Conservation (phyloP, 2,113 vertebrate species). For the Petromus typicus region DNA sequence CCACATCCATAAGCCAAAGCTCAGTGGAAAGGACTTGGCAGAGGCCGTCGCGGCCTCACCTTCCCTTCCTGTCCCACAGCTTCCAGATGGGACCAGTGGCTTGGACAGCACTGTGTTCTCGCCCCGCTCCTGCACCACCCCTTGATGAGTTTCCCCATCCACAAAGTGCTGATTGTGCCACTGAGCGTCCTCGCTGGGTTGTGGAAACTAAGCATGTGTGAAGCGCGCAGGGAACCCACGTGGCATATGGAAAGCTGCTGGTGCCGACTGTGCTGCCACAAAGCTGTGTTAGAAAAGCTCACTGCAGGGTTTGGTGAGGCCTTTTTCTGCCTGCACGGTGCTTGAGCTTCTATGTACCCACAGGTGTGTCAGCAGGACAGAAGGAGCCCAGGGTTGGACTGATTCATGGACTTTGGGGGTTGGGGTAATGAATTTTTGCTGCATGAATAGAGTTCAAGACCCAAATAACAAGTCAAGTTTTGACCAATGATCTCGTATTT, state of each 20-base stretch:
- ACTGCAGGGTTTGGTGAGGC: neutral
- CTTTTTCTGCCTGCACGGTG: neutral
- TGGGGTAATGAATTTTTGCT: neutral
- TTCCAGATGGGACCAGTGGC: neutral
- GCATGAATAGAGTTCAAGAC: neutral
- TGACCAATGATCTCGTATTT: neutral
- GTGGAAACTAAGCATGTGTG: neutral
- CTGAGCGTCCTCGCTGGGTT: neutral
- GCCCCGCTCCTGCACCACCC: neutral
- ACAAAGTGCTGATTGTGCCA: too few relatives aligned
- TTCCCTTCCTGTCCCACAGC: neutral
- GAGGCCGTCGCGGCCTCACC: neutral
- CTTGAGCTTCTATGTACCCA: neutral
- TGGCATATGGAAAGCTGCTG: too few relatives aligned
- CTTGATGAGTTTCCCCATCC: too few relatives aligned
- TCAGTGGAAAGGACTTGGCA: too few relatives aligned
- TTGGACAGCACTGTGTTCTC: rapidly evolving
- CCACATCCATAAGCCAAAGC: neutral
- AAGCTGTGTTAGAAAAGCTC: neutral
- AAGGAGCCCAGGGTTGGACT: neutral
- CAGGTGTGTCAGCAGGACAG: neutral
- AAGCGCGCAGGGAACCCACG: neutral
- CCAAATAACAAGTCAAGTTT: neutral
- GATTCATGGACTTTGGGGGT: neutral
- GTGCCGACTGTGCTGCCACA: neutral